phyloP scores from a whole-genome alignment of 2,888 invertebrate species.

The Erynnis tages region DNA sequence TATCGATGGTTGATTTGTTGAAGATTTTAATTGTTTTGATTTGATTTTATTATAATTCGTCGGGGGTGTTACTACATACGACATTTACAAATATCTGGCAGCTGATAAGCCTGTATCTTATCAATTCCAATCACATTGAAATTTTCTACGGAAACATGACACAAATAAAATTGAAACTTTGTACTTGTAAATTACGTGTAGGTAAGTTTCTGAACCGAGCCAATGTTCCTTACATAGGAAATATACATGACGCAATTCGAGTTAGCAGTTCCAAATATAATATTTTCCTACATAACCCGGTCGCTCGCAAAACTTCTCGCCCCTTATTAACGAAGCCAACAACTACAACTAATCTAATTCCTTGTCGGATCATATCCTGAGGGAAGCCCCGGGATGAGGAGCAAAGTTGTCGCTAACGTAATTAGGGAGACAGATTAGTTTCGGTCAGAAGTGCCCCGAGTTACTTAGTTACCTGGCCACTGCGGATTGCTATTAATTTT shows the following conservation, averaged over 20 bases:
- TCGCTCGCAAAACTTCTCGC: conserved; percentile 39
- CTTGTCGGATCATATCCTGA: conserved; percentile 74
- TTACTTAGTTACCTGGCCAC: conserved; percentile 56
- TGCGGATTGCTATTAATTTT: conserved; percentile 62
- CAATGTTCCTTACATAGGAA: too few relatives aligned
- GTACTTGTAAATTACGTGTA: too few relatives aligned
- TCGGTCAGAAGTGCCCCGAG: conserved; percentile 54
- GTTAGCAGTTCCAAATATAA: background rate
- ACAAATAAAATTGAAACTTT: too few relatives aligned
- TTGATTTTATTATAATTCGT: too few relatives aligned
- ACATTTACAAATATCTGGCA: too few relatives aligned
- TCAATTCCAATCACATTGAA: too few relatives aligned
- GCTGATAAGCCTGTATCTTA: too few relatives aligned
- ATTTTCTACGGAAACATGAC: too few relatives aligned
- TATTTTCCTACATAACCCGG: conserved; percentile 19
- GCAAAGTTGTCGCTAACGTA: conserved; percentile 80
- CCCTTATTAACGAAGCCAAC: conserved; percentile 72
- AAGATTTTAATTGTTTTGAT: too few relatives aligned
- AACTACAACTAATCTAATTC: conserved; percentile 77
- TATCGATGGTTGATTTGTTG: too few relatives aligned
- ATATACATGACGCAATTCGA: background rate
- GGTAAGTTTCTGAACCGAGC: too few relatives aligned
- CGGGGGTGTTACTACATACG: too few relatives aligned
- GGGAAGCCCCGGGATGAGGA: conserved; percentile 62
- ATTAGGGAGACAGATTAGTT: conserved; percentile 78